These are phyloP conservation scores for Rhinella marina DNA, from an alignment of 2,797 vertebrate species.

Conservation along the genomic window DNA sequence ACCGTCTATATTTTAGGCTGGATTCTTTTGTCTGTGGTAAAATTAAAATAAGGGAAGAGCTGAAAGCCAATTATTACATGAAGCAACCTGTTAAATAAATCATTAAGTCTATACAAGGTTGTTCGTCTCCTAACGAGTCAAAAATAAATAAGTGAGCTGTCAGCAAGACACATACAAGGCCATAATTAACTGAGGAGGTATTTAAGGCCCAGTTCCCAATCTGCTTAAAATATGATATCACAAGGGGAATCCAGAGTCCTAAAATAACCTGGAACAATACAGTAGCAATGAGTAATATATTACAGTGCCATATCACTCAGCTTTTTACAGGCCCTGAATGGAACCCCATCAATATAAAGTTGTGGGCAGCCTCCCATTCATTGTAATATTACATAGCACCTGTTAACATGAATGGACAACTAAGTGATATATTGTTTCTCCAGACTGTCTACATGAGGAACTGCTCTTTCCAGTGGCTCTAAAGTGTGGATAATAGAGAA, in stretches of 20 bases:
- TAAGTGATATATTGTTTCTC: not conserved
- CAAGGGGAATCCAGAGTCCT: conserved; percentile 12
- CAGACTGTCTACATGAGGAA: too few relatives aligned
- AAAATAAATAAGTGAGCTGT: conserved; percentile 41
- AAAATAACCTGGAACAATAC: conserved; percentile 13
- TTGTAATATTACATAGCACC: too few relatives aligned
- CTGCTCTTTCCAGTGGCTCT: too few relatives aligned
- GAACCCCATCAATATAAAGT: not conserved
- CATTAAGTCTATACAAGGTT: conserved; percentile 23
- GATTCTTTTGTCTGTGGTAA: not conserved
- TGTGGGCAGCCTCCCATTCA: too few relatives aligned
- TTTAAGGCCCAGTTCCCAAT: conserved; percentile 18
- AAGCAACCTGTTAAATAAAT: not conserved
- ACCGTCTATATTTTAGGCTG: not conserved
- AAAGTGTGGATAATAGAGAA: too few relatives aligned
- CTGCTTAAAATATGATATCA: conserved; percentile 29
- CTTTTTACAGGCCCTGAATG: not conserved
- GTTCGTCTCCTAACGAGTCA: not conserved
- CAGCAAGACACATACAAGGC: conserved; percentile 19
- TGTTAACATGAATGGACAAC: not conserved
- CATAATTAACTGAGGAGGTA: conserved; percentile 27
- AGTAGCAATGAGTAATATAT: not conserved
- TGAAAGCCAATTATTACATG: not conserved
- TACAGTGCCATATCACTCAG: not conserved
- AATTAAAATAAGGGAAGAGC: not conserved